A percentile compares a stretch with the other conserved stretches of the same genome.
phyloP scores from a whole-genome alignment of 2,797 vertebrate genomes.

The Hipposideros larvatus region DNA sequence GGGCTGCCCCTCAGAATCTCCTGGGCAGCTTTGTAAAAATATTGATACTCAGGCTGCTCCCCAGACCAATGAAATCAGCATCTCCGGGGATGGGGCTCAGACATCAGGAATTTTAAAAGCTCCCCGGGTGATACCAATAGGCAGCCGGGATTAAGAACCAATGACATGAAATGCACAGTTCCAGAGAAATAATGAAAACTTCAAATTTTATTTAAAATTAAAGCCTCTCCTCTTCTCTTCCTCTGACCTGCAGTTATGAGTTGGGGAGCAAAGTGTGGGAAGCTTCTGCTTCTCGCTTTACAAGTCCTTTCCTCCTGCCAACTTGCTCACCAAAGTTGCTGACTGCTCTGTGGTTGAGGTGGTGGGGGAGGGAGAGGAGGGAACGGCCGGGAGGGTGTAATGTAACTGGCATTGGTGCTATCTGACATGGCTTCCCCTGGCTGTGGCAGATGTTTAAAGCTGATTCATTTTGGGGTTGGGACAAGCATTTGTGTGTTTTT shows the following conservation, averaged over 20 bases:
- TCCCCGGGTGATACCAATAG: slow-evolving; percentile 8
- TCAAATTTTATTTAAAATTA: slow-evolving; percentile 32
- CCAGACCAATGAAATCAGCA: slow-evolving; percentile 17
- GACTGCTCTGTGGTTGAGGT: neutral
- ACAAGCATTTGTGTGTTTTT: neutral
- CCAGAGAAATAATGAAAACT: slow-evolving; percentile 64
- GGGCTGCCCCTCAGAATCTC: neutral
- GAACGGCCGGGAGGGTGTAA: neutral
- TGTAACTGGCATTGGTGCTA: neutral
- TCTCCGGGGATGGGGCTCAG: neutral
- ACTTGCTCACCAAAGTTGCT: neutral
- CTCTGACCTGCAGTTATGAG: neutral
- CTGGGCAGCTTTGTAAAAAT: slow-evolving; percentile 23
- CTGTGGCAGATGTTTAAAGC: neutral
- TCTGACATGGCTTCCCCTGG: neutral
- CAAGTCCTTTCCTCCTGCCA: neutral
- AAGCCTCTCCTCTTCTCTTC: neutral
- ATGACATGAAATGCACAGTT: slow-evolving; percentile 50
- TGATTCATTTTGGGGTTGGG: neutral
- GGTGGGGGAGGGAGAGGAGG: neutral
- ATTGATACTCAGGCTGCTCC: neutral
- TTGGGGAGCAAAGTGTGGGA: neutral
- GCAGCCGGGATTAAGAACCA: slow-evolving; percentile 42
- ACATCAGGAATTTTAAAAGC: slow-evolving; percentile 60
- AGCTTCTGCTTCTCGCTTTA: neutral